Base-by-base conservation (phyloP, 2,888 invertebrate species). In the Philopedon plagiatum region DNA sequence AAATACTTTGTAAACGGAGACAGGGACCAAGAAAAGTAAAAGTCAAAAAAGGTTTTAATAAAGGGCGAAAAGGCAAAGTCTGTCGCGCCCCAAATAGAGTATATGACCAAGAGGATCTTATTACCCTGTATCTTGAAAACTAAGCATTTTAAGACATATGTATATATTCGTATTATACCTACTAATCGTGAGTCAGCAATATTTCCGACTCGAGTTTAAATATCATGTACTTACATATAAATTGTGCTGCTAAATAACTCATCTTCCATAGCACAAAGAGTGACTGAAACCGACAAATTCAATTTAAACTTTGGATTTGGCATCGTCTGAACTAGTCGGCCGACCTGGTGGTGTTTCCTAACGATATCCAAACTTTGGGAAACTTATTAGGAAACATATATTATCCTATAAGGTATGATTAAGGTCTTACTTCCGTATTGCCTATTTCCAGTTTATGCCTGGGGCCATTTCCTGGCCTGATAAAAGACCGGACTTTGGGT, bases 341-440 rank as follows among this genome's bases (percentile, higher is more conserved):
- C 46, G 46, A 21, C 46, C 21, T 46, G 46, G 21, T 21, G 46
- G 46, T 46, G 29, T 54, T 54, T 21, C 51, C 21, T 54, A 54
- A 54, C 51, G 13, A 54, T 54, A 54, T 54, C 29, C 51, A 54
- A 54, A 54, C 29, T 54, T 54, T 54, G 15, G 29, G 8, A 29
- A 54, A 54, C 15, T 54, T 54, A 54, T 54, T 15, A 32, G 29
- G 29, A 26, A 54, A 54, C 29, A 54, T 54, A 54, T 18, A 18
- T 29, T 15, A 54, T 15, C 49, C 13, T 26, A 49, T 49, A 49
- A 5, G 26, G 13, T 49, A 49, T 26, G 49, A 51, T 7, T 54
- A 29, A 54, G 51, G 29, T 54, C 18, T 29, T 29, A 29, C 51
- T 54, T 54, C 51, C 51, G 51, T 54, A 54, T 29, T 29, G 29